Percentiles rank a stretch among this genome's conserved stretches.
Conservation (phyloP, 1,140 invertebrate species). For the Coboldia fuscipes region DNA sequence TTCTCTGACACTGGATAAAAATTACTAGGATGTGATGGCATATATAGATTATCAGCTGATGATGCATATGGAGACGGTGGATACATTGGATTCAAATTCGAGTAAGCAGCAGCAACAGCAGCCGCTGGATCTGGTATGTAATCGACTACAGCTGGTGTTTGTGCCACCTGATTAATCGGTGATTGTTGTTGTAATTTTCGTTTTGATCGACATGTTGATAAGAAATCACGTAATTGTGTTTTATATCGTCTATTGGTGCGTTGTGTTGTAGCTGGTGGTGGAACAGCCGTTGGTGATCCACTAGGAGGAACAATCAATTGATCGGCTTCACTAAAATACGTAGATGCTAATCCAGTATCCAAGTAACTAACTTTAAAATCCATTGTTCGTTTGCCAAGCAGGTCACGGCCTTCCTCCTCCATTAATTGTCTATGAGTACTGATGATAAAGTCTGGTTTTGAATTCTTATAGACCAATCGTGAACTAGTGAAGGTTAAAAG, state of each 20-base stretch:
- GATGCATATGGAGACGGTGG: conserved; percentile 29
- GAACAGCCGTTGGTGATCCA: conserved; percentile 21
- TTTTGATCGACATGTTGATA: conserved; percentile 79
- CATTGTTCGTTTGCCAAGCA: conserved; percentile 91
- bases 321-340: conserved; percentile 71
- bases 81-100: conserved; percentile 64
- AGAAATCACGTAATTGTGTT: conserved; percentile 75
- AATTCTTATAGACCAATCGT: conserved; percentile 94
- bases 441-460: conserved; percentile 96
- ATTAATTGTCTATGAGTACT: conserved; percentile 93
- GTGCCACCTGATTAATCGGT: conserved; percentile 20
- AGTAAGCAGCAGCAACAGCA: conserved; percentile 53
- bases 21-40: conserved; percentile 39
- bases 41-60: conserved; percentile 42
- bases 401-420: conserved; percentile 94
- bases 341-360: conserved; percentile 73
- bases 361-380: conserved; percentile 92
- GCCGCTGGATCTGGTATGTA: conserved; percentile 42
- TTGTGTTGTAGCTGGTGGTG: conserved; percentile 38
- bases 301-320: conserved; percentile 43
- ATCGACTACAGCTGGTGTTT: conserved; percentile 31
- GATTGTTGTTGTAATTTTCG: conserved; percentile 41
- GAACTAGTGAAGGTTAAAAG: no score
- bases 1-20: conserved; percentile 66
- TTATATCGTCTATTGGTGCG: conserved; percentile 73